Evolutionary conservation across 1,140 invertebrate genomes (phyloP).

Genomic region (Reticulitermes speratus): DNA sequence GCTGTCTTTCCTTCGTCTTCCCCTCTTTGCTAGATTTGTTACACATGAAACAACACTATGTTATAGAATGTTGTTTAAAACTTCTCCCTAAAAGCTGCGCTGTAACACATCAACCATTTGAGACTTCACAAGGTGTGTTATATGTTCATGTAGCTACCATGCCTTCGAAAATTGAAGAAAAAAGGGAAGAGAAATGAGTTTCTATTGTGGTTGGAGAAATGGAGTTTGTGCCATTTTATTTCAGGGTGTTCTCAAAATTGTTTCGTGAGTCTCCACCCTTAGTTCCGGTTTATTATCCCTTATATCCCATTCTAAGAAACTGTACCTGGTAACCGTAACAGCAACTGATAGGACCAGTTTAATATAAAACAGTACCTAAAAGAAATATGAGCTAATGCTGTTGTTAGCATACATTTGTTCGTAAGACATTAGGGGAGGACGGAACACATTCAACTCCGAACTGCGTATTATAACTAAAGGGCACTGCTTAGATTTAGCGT

Average conservation of each 20-base stretch:
- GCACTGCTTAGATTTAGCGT: too few species aligned
- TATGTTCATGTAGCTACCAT: background rate
- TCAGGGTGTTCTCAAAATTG: background rate
- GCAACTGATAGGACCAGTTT: background rate
- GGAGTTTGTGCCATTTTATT: background rate
- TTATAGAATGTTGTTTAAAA: background rate
- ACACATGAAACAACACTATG: background rate
- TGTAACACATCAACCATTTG: background rate
- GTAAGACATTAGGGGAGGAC: too few species aligned
- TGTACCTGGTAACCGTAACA: background rate
- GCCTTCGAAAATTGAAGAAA: background rate
- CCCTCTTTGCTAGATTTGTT: background rate
- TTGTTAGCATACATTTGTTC: too few species aligned
- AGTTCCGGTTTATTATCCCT: background rate
- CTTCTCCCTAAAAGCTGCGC: background rate
- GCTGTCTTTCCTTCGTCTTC: background rate
- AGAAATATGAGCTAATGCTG: background rate
- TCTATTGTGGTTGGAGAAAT: background rate
- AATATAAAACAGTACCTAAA: background rate
- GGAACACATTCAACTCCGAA: too few species aligned
- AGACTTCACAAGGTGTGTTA: background rate
- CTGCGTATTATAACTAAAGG: too few species aligned
- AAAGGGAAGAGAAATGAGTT: background rate
- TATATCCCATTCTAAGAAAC: background rate
- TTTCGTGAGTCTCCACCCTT: too few species aligned